These are phyloP conservation scores for Aradophagus sp. DNA, from an alignment of 1,140 invertebrate species.

Conservation along the genomic window DNA sequence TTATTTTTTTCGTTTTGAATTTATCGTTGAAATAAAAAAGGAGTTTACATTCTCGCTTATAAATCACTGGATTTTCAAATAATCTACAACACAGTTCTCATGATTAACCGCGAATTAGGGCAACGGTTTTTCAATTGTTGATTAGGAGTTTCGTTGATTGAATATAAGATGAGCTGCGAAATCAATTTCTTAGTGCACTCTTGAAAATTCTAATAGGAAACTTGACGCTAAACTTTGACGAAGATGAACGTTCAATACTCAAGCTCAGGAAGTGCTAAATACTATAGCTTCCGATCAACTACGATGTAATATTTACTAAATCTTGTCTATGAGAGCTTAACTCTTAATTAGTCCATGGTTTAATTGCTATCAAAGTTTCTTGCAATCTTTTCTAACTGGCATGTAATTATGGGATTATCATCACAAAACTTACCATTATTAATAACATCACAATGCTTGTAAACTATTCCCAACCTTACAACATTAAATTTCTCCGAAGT, in stretches of 20 bases:
- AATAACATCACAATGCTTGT: too few species aligned
- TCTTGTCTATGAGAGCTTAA: constrained; percentile 29
- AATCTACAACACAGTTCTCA: too few species aligned
- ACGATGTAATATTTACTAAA: constrained; percentile 38
- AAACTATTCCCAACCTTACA: too few species aligned
- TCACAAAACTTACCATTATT: too few species aligned
- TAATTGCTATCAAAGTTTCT: constrained; percentile 39
- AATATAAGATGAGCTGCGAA: constrained; percentile 9
- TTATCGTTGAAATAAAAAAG: too few species aligned
- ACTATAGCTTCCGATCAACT: constrained; percentile 40
- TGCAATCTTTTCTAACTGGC: constrained; percentile 13
- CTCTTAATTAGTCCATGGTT: constrained; percentile 28
- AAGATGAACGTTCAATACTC: constrained; percentile 40
- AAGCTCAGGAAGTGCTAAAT: constrained; percentile 30
- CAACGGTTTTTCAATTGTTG: too few species aligned
- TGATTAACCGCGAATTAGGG: too few species aligned
- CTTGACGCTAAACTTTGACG: constrained; percentile 39
- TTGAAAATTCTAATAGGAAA: constrained; percentile 44
- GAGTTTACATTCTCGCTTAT: too few species aligned
- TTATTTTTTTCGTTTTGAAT: too few species aligned
- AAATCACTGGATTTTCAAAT: too few species aligned
- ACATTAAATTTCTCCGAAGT: too few species aligned
- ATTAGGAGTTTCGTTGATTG: constrained; percentile 14
- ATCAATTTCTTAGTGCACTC: constrained; percentile 19
- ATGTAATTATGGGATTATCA: constrained; percentile 6